phyloP scores from a whole-genome alignment of 64 coral and sea anemone species.

The Montipora sp. region DNA sequence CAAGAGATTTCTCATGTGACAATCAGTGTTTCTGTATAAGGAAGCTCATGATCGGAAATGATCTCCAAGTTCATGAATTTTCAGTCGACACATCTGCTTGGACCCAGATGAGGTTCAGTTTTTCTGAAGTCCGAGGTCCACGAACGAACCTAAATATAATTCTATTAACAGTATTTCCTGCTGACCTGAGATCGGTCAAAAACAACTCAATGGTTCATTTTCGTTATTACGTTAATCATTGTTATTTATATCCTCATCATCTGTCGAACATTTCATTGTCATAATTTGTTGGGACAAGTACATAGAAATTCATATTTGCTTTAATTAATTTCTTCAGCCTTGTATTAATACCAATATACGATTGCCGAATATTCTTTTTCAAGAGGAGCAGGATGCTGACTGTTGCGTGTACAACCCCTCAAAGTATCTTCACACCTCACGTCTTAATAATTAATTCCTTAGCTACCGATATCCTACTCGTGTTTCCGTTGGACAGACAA shows the following conservation, averaged over 20 bases:
- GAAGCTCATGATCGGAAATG: background rate
- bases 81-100: background rate
- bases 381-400: no score
- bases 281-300: no score
- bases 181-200: background rate
- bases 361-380: no score
- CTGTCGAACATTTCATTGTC: no score
- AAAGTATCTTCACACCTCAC: no score
- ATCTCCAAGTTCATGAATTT: background rate
- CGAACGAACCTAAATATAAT: background rate
- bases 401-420: no score
- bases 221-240: background rate
- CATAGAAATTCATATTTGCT: no score
- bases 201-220: background rate
- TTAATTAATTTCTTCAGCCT: no score
- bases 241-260: background rate
- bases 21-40: background rate
- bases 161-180: background rate
- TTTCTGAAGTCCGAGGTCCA: background rate
- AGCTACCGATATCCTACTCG: no score
- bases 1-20: background rate
- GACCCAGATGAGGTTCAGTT: background rate
- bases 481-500: no score
- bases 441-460: no score
- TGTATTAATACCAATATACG: no score